These are phyloP conservation scores for Prolemur simus DNA, from an alignment of 2,113 vertebrate species.

Conservation along the genomic window DNA sequence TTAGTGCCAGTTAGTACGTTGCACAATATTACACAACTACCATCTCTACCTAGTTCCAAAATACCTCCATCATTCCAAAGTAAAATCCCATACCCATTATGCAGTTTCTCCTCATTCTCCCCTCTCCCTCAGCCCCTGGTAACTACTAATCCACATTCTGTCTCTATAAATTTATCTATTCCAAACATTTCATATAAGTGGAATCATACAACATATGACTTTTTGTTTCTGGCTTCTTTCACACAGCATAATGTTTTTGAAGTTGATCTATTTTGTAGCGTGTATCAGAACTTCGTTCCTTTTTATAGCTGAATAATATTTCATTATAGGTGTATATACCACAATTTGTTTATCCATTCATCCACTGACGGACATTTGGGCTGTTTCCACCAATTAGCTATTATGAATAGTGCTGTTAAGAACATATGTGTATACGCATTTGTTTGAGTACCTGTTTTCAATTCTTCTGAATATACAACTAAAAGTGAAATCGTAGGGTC, in stretches of 20 bases:
- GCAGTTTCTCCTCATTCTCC: background rate
- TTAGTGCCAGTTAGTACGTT: background rate
- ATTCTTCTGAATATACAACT: background rate
- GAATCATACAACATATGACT: background rate
- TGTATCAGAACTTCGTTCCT: background rate
- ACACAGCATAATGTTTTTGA: constrained; percentile 14
- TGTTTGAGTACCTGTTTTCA: background rate
- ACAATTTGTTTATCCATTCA: background rate
- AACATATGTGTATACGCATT: background rate
- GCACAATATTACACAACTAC: background rate
- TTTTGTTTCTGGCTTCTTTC: background rate
- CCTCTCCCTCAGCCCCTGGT: background rate
- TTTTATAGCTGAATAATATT: background rate
- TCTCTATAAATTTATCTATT: background rate
- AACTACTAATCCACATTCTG: background rate
- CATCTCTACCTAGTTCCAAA: background rate
- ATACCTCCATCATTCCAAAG: background rate
- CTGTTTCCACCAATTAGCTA: background rate
- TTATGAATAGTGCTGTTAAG: background rate
- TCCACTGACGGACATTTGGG: background rate
- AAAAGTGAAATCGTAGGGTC: background rate
- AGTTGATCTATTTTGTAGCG: background rate
- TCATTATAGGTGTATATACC: background rate
- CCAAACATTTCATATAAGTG: background rate
- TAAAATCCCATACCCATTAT: background rate